Base-by-base conservation (phyloP, 1,140 invertebrate genomes). In the Brachionus rotundiformis region DNA sequence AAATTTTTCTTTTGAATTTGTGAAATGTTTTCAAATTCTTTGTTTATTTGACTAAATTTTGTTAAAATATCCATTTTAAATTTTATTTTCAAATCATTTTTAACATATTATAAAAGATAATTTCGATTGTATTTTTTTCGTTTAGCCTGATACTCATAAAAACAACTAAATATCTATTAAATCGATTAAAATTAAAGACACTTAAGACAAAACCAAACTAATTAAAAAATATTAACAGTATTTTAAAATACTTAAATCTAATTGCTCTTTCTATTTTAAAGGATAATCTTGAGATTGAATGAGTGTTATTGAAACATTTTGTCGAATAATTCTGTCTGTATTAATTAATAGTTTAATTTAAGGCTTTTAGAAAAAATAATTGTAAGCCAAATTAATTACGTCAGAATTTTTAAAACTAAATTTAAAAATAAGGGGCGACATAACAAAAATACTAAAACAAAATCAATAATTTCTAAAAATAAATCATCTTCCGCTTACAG, bases 161-260 rank as follows among this genome's bases (percentile, higher is more conserved):
- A 16, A 63, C 11, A 29, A 29, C 61, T 29, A 63, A 63, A 41
- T 29, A 63, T 63, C 61, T 63, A 63, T 63, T 27, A 29, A 63
- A 63, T 29, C 13, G 23, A 63, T 63, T 31, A 63, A 63, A 29
- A 29, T 63, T 27, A 10, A 63, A 63, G 61, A 11, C 29, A 63
- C 61, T 63, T 63, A 63, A 63, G 29, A 63, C 25, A 63, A 63
- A 63, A 7, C 11, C 13, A 63, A 63, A 63, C 61, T 63, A 63
- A 63, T 63, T 63, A 63, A 63, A 54, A 54, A 54, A 54, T 54
- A 54, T 54, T 54, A 54, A 19, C 47, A 54, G 19, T 25, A 19
- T 54, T 54, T 54, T 54, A 19, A 54, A 54, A 54, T 54, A 54
- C 47, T 54, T 54, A 54, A 54, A 54, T 54, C 47, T 54, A 54